Conservation (phyloP, 2,888 invertebrate species). For the Alsophila aescularia region DNA sequence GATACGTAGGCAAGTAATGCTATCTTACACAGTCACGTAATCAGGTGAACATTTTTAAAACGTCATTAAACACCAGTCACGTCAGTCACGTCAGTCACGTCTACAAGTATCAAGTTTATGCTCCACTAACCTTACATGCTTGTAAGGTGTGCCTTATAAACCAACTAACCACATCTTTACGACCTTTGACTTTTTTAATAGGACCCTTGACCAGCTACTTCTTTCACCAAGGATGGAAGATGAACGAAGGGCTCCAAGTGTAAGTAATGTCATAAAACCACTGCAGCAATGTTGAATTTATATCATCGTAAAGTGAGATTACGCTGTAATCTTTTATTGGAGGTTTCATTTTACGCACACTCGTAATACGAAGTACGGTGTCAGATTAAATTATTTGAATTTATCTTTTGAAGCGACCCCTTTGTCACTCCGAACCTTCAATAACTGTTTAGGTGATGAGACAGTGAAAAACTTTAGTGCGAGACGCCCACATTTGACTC, state of each 20-base stretch:
- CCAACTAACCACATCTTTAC: slow-evolving; percentile 23
- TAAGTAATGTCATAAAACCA: slow-evolving; percentile 58
- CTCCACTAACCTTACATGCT: neutral
- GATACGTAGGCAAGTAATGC: too few relatives aligned
- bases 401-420: slow-evolving; percentile 37
- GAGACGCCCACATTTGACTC: neutral
- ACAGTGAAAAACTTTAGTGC: slow-evolving; percentile 4
- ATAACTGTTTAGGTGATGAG: slow-evolving; percentile 20
- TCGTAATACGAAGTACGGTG: slow-evolving; percentile 43
- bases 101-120: neutral
- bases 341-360: slow-evolving; percentile 60
- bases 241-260: slow-evolving; percentile 55
- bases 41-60: slow-evolving; percentile 4
- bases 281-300: slow-evolving; percentile 65
- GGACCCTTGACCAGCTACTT: slow-evolving; percentile 54
- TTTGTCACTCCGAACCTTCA: slow-evolving; percentile 35
- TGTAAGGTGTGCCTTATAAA: slow-evolving; percentile 3
- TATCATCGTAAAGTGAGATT: slow-evolving; percentile 65
- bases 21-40: neutral
- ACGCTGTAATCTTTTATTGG: slow-evolving; percentile 65
- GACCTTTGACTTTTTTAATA: slow-evolving; percentile 33
- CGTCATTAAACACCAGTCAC: neutral
- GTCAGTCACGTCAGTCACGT: neutral
- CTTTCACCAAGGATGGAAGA: slow-evolving; percentile 43
- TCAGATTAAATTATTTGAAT: slow-evolving; percentile 43